Conservation (phyloP, 2,113 vertebrate genomes). For the Eupsittula cactorum region DNA sequence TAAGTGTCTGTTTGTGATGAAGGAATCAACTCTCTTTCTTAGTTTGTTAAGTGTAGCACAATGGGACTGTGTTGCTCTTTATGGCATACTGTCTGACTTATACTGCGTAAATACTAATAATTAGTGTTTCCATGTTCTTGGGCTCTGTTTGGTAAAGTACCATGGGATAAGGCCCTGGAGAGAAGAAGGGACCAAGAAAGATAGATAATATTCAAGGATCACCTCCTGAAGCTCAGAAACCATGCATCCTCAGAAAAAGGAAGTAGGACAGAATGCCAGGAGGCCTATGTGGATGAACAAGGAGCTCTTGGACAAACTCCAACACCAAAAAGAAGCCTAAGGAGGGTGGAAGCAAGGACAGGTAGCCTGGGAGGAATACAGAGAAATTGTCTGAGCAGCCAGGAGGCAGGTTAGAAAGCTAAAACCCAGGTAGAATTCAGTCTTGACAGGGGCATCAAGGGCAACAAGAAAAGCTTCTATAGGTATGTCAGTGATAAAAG, state of each 20-base stretch:
- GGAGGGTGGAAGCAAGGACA: background rate
- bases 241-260: background rate
- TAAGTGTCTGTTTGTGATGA: background rate
- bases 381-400: background rate
- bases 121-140: background rate
- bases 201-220: background rate
- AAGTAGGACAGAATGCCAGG: background rate
- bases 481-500: background rate
- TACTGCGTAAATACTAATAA: background rate
- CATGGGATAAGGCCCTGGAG: background rate
- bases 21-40: background rate
- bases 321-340: background rate
- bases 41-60: background rate
- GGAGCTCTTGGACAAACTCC: background rate
- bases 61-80: background rate
- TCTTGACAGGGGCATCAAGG: background rate
- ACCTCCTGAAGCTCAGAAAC: background rate
- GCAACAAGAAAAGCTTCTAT: background rate
- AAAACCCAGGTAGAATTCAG: background rate
- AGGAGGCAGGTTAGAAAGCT: background rate
- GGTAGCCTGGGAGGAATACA: background rate
- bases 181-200: background rate
- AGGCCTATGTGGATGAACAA: background rate
- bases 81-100: background rate
- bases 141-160: background rate